phyloP scores from a whole-genome alignment of 2,113 vertebrate species.

The Dicaeum eximium region DNA sequence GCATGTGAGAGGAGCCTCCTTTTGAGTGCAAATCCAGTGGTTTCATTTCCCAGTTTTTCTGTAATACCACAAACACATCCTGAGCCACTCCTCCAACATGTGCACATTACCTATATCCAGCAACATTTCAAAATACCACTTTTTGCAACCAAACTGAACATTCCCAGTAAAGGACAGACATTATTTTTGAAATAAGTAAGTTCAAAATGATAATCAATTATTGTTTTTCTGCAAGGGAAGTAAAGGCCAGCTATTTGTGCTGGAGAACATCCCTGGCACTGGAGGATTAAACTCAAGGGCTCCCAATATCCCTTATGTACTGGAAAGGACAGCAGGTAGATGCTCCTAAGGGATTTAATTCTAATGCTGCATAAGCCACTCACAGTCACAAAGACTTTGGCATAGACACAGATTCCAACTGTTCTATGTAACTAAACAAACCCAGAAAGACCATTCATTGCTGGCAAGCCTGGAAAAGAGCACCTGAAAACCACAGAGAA shows the following conservation, averaged over 20 bases:
- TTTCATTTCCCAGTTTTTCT: background rate
- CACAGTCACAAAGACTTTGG: background rate
- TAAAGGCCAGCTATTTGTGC: background rate
- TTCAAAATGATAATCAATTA: background rate
- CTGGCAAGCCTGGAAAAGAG: background rate
- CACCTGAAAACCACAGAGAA: accelerated
- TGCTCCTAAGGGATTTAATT: background rate
- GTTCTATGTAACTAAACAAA: background rate
- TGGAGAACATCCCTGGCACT: background rate
- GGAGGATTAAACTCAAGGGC: background rate
- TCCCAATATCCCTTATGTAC: background rate
- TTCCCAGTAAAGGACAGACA: background rate
- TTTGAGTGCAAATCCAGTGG: background rate
- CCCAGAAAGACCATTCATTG: background rate
- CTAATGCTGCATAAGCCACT: background rate
- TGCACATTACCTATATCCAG: background rate
- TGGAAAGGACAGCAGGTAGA: background rate
- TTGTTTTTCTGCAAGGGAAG: background rate
- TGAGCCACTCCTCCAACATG: accelerated
- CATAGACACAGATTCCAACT: background rate
- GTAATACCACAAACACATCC: background rate
- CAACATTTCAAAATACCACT: background rate
- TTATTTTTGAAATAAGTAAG: background rate
- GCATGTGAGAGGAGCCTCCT: background rate
- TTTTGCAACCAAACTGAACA: background rate